Percentiles rank a stretch among this genome's conserved stretches.
Evolutionary conservation across 2,888 invertebrate genomes (phyloP).

Genomic region (Ecliptopera silaceata): DNA sequence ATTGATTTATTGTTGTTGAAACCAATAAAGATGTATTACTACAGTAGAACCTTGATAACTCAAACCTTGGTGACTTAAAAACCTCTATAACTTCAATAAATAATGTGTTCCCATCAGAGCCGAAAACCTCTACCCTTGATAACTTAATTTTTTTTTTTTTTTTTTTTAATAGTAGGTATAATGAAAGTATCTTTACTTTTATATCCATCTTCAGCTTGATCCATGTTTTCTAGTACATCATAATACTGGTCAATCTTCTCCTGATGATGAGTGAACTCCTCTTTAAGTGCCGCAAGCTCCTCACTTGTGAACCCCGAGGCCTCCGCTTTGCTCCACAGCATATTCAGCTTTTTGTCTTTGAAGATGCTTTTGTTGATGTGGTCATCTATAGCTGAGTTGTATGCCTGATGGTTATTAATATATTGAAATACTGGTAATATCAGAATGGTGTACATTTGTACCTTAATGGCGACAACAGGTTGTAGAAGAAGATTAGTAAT

Average conservation of each 20-base stretch:
- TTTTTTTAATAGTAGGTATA: neutral
- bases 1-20: no score
- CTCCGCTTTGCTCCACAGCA: conserved; percentile 95
- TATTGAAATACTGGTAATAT: neutral
- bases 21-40: no score
- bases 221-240: conserved; percentile 88
- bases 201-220: conserved; percentile 84
- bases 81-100: no score
- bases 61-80: no score
- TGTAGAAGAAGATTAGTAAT: no score
- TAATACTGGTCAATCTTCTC: conserved; percentile 96
- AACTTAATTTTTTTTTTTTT: no score
- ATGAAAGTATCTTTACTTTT: conserved; percentile 82
- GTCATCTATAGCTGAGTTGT: conserved; percentile 79
- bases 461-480: neutral
- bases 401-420: conserved; percentile 45
- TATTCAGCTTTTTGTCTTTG: conserved; percentile 94
- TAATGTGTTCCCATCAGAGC: no score
- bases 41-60: no score
- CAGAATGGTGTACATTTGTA: neutral
- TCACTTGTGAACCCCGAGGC: conserved; percentile 92
- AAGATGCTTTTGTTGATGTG: conserved; percentile 90
- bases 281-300: conserved; percentile 91
- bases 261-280: conserved; percentile 96
- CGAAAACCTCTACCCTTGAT: no score